phyloP scores from a whole-genome alignment of 2,113 vertebrate genomes.

The Leptobrachium leishanense region DNA sequence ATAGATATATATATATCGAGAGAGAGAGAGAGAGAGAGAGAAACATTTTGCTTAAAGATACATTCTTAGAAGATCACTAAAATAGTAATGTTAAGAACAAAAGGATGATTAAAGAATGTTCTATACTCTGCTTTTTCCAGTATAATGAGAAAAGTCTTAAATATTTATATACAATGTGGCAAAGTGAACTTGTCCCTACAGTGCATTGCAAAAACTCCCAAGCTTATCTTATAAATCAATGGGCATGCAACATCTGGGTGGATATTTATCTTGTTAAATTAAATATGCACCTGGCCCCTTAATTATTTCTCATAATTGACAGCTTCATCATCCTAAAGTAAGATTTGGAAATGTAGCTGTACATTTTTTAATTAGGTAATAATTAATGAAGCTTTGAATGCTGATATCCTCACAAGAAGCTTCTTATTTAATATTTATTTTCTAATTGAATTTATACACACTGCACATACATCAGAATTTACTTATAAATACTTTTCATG shows the following conservation, averaged over 20 bases:
- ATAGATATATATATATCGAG: too few relatives aligned
- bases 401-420: constrained; percentile 54
- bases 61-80: too few relatives aligned
- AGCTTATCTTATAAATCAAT: constrained; percentile 59
- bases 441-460: neutral
- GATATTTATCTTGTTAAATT: constrained; percentile 69
- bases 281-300: constrained; percentile 67
- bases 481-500: neutral
- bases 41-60: too few relatives aligned
- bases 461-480: neutral
- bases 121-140: too few relatives aligned
- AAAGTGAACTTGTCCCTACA: constrained; percentile 26
- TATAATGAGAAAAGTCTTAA: constrained; percentile 12
- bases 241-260: constrained; percentile 63
- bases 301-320: constrained; percentile 68
- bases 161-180: constrained; percentile 25
- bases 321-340: constrained; percentile 62
- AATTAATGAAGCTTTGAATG: constrained; percentile 64
- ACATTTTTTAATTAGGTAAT: constrained; percentile 65
- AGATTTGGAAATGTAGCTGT: constrained; percentile 53
- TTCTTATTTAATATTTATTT: neutral
- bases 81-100: neutral
- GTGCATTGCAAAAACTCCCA: constrained; percentile 52
- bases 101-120: neutral
- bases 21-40: too few relatives aligned